Percentiles rank a stretch among this genome's conserved stretches.
Evolutionary conservation across 2,113 vertebrate genomes (phyloP).

Genomic region (Cinclus mexicanus): DNA sequence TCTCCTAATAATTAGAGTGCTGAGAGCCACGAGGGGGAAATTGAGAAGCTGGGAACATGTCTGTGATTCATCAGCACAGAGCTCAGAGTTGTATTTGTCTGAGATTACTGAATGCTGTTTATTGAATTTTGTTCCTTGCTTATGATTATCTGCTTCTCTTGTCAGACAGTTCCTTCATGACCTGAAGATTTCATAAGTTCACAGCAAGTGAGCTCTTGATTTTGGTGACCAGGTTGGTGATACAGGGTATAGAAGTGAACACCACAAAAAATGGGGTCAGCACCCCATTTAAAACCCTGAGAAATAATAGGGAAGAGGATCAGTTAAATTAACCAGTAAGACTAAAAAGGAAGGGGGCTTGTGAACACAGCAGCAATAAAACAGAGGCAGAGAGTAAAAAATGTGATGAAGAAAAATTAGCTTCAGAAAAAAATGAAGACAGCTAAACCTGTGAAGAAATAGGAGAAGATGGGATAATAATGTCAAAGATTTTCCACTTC

Average conservation of each 20-base stretch:
- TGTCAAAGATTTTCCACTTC: neutral
- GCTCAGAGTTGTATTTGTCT: neutral
- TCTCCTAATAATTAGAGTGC: neutral
- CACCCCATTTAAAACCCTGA: neutral
- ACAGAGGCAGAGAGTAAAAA: neutral
- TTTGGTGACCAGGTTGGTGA: neutral
- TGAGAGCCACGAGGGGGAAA: slow-evolving; percentile 13
- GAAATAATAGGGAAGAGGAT: neutral
- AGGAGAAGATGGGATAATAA: neutral
- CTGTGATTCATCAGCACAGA: neutral
- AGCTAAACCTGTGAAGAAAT: neutral
- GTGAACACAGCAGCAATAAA: neutral
- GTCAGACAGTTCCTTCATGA: neutral
- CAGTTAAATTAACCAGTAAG: neutral
- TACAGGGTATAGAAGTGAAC: neutral
- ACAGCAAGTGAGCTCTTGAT: neutral
- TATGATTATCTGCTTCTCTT: neutral
- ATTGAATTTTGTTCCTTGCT: neutral
- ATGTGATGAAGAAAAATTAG: neutral
- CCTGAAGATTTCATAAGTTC: neutral
- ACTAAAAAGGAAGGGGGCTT: neutral
- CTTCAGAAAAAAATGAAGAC: neutral
- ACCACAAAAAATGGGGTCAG: neutral
- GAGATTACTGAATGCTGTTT: slow-evolving; percentile 10
- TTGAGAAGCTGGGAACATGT: neutral